These are phyloP conservation scores for Nannospalax galili DNA, from an alignment of 2,113 vertebrate species.

Conservation along the genomic window DNA sequence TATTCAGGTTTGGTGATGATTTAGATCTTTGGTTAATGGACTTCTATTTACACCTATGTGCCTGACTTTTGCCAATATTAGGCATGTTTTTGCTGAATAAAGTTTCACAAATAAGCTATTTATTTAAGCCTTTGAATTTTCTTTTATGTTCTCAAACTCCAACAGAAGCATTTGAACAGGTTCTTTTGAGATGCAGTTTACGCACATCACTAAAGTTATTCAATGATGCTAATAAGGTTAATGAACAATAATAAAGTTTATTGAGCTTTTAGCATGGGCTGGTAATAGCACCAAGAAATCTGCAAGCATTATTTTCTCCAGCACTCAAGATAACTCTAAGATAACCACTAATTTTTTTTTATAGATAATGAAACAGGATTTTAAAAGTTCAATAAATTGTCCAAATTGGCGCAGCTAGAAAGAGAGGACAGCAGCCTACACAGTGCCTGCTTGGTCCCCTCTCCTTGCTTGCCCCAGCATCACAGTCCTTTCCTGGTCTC, in stretches of 20 bases:
- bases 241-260: conserved; percentile 14
- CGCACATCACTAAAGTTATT: not conserved
- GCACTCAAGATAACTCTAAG: conserved; percentile 27
- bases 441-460: not conserved
- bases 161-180: not conserved
- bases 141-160: not conserved
- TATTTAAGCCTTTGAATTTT: not conserved
- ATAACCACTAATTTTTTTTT: not conserved
- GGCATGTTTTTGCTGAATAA: not conserved
- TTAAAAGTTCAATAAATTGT: not conserved
- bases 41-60: not conserved
- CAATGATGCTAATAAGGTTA: not conserved
- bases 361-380: not conserved
- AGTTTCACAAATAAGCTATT: not conserved
- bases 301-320: not conserved
- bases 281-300: not conserved
- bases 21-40: not conserved
- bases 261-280: not conserved
- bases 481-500: not conserved
- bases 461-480: not conserved
- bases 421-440: not conserved
- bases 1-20: not conserved
- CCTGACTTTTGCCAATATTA: not conserved
- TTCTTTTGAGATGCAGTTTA: not conserved
- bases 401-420: not conserved